Conservation (phyloP, 2,888 invertebrate genomes). For the Laspeyria flexula region DNA sequence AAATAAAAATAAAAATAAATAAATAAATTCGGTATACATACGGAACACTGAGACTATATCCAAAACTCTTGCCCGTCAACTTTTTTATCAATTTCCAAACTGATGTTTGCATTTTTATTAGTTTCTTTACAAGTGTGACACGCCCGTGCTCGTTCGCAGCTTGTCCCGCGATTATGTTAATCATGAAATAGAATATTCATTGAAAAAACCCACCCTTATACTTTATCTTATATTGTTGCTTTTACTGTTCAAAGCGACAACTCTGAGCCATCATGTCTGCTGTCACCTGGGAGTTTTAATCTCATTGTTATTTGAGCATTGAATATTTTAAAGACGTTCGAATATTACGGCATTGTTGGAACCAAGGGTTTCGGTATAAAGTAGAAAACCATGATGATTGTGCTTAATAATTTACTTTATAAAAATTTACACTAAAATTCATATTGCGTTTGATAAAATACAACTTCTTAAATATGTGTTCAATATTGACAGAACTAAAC, state of each 20-base stretch:
- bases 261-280: conserved; percentile 37
- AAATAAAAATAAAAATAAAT: not conserved
- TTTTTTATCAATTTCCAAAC: conserved; percentile 52
- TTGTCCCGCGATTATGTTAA: conserved; percentile 76
- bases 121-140: conserved; percentile 56
- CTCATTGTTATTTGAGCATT: conserved; percentile 33
- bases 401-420: no score
- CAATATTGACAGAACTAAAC: not conserved
- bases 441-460: no score
- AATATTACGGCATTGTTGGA: conserved; percentile 2
- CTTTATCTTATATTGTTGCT: conserved; percentile 54
- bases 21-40: conserved; percentile 5
- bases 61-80: conserved; percentile 12
- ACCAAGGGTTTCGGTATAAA: no score
- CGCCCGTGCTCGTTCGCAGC: conserved; percentile 67
- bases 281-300: conserved; percentile 47
- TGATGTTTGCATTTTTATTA: conserved; percentile 69
- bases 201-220: conserved; percentile 65
- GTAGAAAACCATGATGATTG: no score
- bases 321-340: conserved; percentile 39
- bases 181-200: conserved; percentile 72
- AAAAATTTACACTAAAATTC: no score
- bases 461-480: not conserved
- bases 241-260: conserved; percentile 49
- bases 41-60: conserved; percentile 19